Percentiles rank a stretch among this genome's conserved stretches.
Conservation (phyloP, 2,888 invertebrate species). For the Camponotus fellah region DNA sequence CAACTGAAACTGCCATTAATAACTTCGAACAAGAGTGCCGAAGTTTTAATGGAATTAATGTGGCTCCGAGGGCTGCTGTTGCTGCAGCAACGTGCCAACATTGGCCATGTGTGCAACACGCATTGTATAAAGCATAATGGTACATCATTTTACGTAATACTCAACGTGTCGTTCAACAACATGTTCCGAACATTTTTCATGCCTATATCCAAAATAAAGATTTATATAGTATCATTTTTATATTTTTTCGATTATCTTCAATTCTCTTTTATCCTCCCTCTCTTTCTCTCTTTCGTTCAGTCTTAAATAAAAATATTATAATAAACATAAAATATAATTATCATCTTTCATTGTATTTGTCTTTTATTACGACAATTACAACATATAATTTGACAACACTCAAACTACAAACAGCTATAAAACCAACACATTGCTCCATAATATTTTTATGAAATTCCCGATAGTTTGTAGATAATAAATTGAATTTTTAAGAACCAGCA, state of each 20-base stretch:
- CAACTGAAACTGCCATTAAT: conserved; percentile 68
- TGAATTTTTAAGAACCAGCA: not conserved
- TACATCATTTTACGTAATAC: conserved; percentile 42
- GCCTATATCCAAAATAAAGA: not conserved
- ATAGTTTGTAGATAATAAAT: not conserved
- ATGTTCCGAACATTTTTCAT: conserved; percentile 15
- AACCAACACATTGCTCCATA: not conserved
- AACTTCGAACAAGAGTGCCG: conserved; percentile 65
- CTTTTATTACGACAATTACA: not conserved
- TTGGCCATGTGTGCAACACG: conserved; percentile 39
- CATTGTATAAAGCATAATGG: conserved; percentile 31
- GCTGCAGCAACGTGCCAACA: conserved; percentile 38
- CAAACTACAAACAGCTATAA: not conserved
- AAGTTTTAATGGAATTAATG: conserved; percentile 73
- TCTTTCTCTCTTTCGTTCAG: no score
- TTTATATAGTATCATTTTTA: not conserved
- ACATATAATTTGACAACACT: not conserved
- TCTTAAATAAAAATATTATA: not conserved
- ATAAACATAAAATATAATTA: not conserved
- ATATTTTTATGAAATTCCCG: not conserved
- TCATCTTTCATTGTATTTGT: not conserved
- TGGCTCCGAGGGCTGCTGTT: conserved; percentile 33
- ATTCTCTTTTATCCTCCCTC: no score
- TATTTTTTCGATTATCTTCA: not conserved
- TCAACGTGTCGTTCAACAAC: conserved; percentile 29